These are phyloP conservation scores for Athrips mouffetella DNA, from an alignment of 2,888 invertebrate species.

Conservation along the genomic window DNA sequence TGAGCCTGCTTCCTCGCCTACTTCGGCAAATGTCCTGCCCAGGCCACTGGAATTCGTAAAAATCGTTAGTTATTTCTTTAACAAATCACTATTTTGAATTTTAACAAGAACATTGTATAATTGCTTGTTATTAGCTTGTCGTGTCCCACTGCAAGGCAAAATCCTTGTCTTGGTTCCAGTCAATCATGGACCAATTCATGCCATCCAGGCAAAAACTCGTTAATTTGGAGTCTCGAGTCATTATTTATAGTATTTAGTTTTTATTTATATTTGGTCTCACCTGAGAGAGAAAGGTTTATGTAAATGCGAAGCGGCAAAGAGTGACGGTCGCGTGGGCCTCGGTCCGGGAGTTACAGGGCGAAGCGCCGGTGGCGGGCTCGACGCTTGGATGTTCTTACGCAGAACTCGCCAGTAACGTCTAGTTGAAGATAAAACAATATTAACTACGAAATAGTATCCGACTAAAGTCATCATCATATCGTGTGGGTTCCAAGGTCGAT, in stretches of 20 bases:
- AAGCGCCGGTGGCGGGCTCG: constrained; percentile 54
- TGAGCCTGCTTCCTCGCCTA: constrained; percentile 68
- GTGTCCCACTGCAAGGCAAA: too few species aligned
- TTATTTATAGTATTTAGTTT: too few species aligned
- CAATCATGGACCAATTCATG: too few species aligned
- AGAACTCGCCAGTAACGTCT: constrained; percentile 89
- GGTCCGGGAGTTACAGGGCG: constrained; percentile 64
- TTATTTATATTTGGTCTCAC: constrained; percentile 41
- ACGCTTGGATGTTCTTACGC: constrained; percentile 81
- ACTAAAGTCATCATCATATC: too few species aligned
- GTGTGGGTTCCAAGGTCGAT: too few species aligned
- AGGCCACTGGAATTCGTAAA: constrained; percentile 50
- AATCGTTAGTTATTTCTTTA: not conserved
- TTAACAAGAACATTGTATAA: not conserved
- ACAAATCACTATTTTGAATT: not conserved
- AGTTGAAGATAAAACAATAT: too few species aligned
- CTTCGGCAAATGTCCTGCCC: constrained; percentile 64
- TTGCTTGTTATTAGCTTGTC: not conserved
- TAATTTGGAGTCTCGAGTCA: too few species aligned
- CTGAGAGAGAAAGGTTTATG: constrained; percentile 84
- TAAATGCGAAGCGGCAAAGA: constrained; percentile 82
- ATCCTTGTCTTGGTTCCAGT: too few species aligned
- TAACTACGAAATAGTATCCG: too few species aligned
- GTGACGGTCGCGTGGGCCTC: constrained; percentile 73
- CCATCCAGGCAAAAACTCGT: too few species aligned